Base-by-base conservation (phyloP, 1,140 invertebrate species). In the Ceratosolen solmsi region DNA sequence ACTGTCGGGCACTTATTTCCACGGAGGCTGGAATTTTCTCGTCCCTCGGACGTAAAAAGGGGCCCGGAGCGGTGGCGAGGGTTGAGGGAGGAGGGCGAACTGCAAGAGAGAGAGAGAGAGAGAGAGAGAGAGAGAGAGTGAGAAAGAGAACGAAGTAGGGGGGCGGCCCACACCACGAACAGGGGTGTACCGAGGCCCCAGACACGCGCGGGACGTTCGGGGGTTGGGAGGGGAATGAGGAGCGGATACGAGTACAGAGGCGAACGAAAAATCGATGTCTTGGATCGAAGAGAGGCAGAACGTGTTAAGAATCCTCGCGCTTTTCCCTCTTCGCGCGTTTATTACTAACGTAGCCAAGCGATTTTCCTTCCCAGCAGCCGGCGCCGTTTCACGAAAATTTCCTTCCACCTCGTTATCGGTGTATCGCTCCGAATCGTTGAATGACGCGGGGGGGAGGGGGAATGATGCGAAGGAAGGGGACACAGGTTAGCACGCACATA, bases 401-500 rank as follows among this genome's bases (percentile, higher is more conserved):
- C 2, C 58, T 63, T n/a, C 15, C 25, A 30, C 58, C 5, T 25
- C 51, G 5, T 22, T 54, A n/a, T n/a, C 20, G 51, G 51, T 3
- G 51, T 46, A 54, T 54, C 51, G 17, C 25, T 33, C 25, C 58
- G 25, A 27, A 25, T 63, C n/a, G 15, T 8, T 25, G n/a, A 71
- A 9, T 36, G 51, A 51, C 22, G 41, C 30, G 9, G 60, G 41
- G 2, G 41, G 22, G 30, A 15, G 15, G 25, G 46, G 46, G 20
- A 3, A 36, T 25, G 72, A 70, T 9, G 65, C 76, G 71, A 41
- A 85, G 83, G 70, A 41, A 46, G 85, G 86, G 83, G 79, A 86
- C 83, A 86, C 84, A 86, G 84, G 87, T 63, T 11, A 30, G 25
- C 87, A 84, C 9, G 33, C 87, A 89, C 87, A 90, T 30, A 51